A percentile compares a stretch with the other conserved stretches of the same genome.
Evolutionary conservation across 2,797 vertebrate genomes (phyloP).

Genomic region (Melanotaenia maccullochi): DNA sequence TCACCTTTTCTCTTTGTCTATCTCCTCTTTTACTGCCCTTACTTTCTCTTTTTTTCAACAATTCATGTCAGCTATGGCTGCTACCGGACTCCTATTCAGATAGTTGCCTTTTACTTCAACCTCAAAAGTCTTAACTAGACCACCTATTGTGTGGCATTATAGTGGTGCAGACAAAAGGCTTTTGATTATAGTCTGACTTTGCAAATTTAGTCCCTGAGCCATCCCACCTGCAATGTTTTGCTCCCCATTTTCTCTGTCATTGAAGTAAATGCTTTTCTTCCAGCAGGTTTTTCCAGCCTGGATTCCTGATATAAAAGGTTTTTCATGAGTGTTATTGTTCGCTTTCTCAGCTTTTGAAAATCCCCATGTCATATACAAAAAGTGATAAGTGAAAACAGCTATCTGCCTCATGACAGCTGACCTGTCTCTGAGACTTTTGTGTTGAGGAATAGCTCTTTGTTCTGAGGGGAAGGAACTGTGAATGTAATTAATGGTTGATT

Average conservation of each 20-base stretch:
- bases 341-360: conserved; percentile 12
- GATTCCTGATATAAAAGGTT: neutral
- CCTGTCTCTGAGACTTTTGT: conserved; percentile 28
- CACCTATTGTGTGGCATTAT: conserved; percentile 19
- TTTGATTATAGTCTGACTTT: conserved; percentile 31
- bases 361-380: neutral
- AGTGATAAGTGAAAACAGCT: conserved; percentile 23
- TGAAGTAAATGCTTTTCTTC: conserved; percentile 12
- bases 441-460: conserved; percentile 2
- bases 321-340: neutral
- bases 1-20: conserved; percentile 19
- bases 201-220: neutral
- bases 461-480: conserved; percentile 14
- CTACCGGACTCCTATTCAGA: conserved; percentile 5
- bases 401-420: conserved; percentile 21
- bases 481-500: conserved; percentile 26
- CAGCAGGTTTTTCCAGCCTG: neutral
- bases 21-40: neutral
- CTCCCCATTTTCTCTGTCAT: conserved; percentile 8
- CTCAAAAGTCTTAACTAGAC: conserved; percentile 6
- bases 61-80: conserved; percentile 3
- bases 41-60: conserved; percentile 4
- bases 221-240: neutral
- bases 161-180: conserved; percentile 2
- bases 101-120: conserved; percentile 13